Percentiles rank a stretch among this genome's conserved stretches.
phyloP scores from a whole-genome alignment of 2,113 vertebrate genomes.

The Neodon shergylaensis region DNA sequence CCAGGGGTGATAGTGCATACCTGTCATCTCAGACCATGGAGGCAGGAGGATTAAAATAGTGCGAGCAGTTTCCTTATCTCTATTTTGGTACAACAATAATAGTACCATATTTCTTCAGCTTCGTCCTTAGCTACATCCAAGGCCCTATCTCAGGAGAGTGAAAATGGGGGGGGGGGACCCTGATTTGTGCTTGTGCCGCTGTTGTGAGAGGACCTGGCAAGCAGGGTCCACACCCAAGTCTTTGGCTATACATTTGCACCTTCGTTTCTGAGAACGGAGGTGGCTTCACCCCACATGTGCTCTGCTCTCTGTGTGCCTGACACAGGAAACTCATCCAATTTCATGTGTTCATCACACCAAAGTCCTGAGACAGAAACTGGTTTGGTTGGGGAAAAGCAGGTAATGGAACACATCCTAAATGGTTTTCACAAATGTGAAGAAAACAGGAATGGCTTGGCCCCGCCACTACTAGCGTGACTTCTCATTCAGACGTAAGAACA shows the following conservation, averaged over 20 bases:
- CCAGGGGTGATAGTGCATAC: no score
- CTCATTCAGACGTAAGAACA: neutral
- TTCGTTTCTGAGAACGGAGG: neutral
- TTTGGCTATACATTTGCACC: neutral
- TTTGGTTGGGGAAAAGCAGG: neutral
- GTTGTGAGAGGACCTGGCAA: neutral
- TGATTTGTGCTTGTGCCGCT: neutral
- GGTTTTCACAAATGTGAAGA: slow-evolving; percentile 18
- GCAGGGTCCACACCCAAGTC: neutral
- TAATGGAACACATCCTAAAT: neutral
- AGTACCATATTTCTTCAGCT: no score
- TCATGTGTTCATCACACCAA: neutral
- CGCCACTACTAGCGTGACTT: neutral
- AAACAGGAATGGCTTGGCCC: neutral
- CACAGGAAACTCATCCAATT: neutral
- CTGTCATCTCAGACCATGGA: neutral
- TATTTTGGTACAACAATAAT: neutral
- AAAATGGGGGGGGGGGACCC: neutral
- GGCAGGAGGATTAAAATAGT: neutral
- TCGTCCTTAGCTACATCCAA: neutral
- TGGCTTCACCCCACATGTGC: neutral
- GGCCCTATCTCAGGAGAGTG: neutral
- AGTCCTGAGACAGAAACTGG: neutral
- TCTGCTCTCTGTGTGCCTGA: neutral
- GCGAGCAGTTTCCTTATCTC: no score